A percentile compares a stretch with the other conserved stretches of the same genome.
phyloP scores from a whole-genome alignment of 1,140 invertebrate species.

The Meloidogyne exigua region DNA sequence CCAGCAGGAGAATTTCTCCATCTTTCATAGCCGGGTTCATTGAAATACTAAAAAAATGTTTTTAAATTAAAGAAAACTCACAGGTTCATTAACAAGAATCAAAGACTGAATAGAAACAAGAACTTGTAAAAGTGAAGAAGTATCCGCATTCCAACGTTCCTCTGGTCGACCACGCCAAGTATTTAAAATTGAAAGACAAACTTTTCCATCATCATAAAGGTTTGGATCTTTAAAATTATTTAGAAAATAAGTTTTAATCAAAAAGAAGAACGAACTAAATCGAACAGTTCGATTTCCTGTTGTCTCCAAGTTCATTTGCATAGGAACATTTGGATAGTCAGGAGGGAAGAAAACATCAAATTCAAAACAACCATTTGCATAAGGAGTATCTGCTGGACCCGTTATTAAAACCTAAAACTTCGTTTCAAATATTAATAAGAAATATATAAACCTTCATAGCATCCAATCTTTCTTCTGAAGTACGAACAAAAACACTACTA shows the following conservation, averaged over 20 bases:
- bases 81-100: slow-evolving; percentile 86
- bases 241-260: neutral
- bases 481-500: slow-evolving; percentile 89
- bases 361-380: slow-evolving; percentile 68
- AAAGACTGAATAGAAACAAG: slow-evolving; percentile 86
- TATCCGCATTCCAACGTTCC: slow-evolving; percentile 86
- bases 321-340: slow-evolving; percentile 67
- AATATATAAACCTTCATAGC: slow-evolving; percentile 76
- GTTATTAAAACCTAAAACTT: slow-evolving; percentile 81
- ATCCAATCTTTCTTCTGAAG: slow-evolving; percentile 86
- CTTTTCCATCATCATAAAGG: slow-evolving; percentile 72
- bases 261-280: slow-evolving; percentile 71
- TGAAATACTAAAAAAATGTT: slow-evolving; percentile 75
- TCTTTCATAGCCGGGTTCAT: slow-evolving; percentile 87
- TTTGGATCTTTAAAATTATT: slow-evolving; percentile 73
- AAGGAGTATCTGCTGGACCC: slow-evolving; percentile 67
- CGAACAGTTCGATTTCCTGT: slow-evolving; percentile 87
- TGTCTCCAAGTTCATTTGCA: slow-evolving; percentile 85
- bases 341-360: slow-evolving; percentile 68
- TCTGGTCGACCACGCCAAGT: slow-evolving; percentile 96
- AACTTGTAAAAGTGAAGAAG: slow-evolving; percentile 90
- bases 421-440: neutral
- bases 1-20: slow-evolving; percentile 58
- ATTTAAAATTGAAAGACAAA: slow-evolving; percentile 89
- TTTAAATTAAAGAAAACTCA: neutral